These are phyloP conservation scores for Chroicocephalus ridibundus DNA, from an alignment of 2,113 vertebrate genomes.

Conservation along the genomic window DNA sequence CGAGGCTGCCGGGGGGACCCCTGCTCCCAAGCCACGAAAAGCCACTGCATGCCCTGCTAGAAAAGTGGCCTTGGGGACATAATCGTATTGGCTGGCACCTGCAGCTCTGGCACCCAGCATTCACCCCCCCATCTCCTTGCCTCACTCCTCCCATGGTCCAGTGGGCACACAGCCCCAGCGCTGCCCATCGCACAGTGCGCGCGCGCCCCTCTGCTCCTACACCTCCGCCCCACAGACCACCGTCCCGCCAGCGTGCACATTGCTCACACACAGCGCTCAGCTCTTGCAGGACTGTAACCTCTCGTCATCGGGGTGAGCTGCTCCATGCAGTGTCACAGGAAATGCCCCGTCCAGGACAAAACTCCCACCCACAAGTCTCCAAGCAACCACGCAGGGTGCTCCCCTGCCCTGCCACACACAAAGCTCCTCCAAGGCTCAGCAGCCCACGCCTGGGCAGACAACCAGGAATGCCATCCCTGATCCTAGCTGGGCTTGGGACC, in stretches of 20 bases:
- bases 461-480: not conserved
- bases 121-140: not conserved
- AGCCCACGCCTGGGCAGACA: not conserved
- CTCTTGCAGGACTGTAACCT: not conserved
- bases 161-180: fast-evolving
- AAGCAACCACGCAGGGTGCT: not conserved
- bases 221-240: fast-evolving
- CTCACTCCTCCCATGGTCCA: not conserved
- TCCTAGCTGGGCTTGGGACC: not conserved
- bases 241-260: fast-evolving
- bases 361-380: not conserved
- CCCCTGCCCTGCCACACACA: not conserved
- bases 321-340: fast-evolving
- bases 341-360: not conserved
- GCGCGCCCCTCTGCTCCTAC: not conserved
- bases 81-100: not conserved
- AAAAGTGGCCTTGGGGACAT: not conserved
- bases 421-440: not conserved
- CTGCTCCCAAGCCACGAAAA: not conserved
- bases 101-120: not conserved
- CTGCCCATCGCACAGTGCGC: fast-evolving
- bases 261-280: fast-evolving
- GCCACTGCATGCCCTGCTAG: not conserved
- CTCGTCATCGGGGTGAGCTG: not conserved
- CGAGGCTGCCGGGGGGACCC: fast-evolving